Base-by-base conservation (phyloP, 2,888 invertebrate genomes). In the Rhimphoctona megacephalus region DNA sequence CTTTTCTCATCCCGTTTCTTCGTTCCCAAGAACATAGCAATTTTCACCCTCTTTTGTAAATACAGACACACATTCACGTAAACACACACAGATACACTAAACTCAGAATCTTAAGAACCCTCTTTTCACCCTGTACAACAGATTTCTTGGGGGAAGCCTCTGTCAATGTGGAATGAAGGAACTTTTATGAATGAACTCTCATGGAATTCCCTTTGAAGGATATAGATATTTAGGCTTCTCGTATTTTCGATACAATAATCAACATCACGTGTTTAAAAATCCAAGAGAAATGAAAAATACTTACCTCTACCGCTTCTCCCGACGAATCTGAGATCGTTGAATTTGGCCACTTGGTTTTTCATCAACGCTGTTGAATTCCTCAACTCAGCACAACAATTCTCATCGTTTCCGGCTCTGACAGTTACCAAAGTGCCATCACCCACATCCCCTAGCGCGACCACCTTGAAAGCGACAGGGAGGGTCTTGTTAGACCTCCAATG, bases 401-500 rank as follows among this genome's bases (percentile, higher is more conserved):
- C 99, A 93, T 99, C 99, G 95, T 99, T 99, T 30, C 99, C 99
- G 25, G 99, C 99, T 64, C 98, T 95, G 57, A 99, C 98, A 11
- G 98, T 98, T 89, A 99, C 99, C 95, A 98, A 96, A 52, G 99
- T 99, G 1, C 99, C 99, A 94, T 99, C 99, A 90, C 97, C 97
- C 30, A 99, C 97, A 91, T 99, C 99, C 14, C 99, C 98, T 80
- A 99, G 95, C 6, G 99, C 98, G 81, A 99, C 98, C 92, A 99
- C 99, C 95, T 99, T 99, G 95, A 99, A 99, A 79, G 99, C 98
- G 85, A 98, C 97, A 72, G 99, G 99, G 87, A 99, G 96, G 6
- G 99, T 99, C 95, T 99, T 99, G 95, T 99, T 99, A 80, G 99
- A 98, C 89, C 99, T 96, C 99, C 99, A 99, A 94, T 99, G 99